These are phyloP conservation scores for Plectropomus leopardus DNA, from an alignment of 2,113 vertebrate species.

Conservation along the genomic window DNA sequence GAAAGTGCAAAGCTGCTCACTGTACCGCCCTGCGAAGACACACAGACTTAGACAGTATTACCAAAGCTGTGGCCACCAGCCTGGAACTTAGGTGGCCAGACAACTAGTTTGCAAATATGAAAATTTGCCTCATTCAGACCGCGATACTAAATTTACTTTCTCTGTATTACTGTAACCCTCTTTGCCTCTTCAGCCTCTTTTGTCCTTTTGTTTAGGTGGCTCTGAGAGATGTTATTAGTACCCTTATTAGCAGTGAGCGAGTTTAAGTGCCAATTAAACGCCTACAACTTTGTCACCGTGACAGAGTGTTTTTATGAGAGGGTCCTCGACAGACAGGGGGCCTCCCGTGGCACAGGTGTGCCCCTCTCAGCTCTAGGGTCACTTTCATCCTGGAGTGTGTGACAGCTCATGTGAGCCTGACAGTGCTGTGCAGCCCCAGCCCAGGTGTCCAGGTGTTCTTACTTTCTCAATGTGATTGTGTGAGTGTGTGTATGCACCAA, in stretches of 20 bases:
- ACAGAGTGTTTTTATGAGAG: slow-evolving; percentile 65
- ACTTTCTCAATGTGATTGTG: slow-evolving; percentile 44
- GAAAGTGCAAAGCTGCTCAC: slow-evolving; percentile 83
- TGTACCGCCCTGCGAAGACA: slow-evolving; percentile 69
- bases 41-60: slow-evolving; percentile 64
- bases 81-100: slow-evolving; percentile 48
- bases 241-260: slow-evolving; percentile 50
- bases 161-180: slow-evolving; percentile 35
- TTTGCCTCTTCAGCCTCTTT: slow-evolving; percentile 35
- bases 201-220: slow-evolving; percentile 53
- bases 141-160: slow-evolving; percentile 23
- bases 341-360: slow-evolving; percentile 75
- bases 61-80: slow-evolving; percentile 56
- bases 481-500: slow-evolving; percentile 29
- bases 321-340: slow-evolving; percentile 60
- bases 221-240: slow-evolving; percentile 61
- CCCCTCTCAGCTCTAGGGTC: slow-evolving; percentile 67
- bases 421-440: slow-evolving; percentile 47
- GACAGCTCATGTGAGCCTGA: slow-evolving; percentile 72
- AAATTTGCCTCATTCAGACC: slow-evolving; percentile 5
- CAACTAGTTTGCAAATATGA: slow-evolving; percentile 13
- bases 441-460: slow-evolving; percentile 77
- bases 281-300: slow-evolving; percentile 66
- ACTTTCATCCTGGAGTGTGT: slow-evolving; percentile 70
- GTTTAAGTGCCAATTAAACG: slow-evolving; percentile 75